Evolutionary conservation across 1,140 invertebrate species (phyloP), one percentile per base, ranked within the genome.

Genomic region (Ips typographus): DNA sequence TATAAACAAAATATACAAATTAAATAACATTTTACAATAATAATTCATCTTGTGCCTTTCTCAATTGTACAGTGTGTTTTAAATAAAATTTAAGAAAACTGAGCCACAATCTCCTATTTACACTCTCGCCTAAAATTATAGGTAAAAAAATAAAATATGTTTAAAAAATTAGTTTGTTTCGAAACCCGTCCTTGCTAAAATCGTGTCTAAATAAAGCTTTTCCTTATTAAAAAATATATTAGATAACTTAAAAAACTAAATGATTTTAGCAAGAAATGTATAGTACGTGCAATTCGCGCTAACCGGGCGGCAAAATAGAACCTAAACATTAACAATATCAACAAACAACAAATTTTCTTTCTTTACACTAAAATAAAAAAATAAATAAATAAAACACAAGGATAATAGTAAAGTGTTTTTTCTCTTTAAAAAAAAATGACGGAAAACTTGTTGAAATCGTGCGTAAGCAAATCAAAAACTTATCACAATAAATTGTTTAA

Each of bases 1-100:
- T 73, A 73, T 73, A 74, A 71, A 75, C 71, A 76, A 75, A 77
- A 75, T 73, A 64, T 77, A 77, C 74, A 75, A 76, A 74, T 77
- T 71, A 72, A 72, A 74, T 74, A 71, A 73, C 72, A 73, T 66
- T 70, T 68, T 71, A 70, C 63, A 72, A 72, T 68, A 71, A 72
- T 65, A 71, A 55, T 62, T 62, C n/a, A n/a, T n/a, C 64, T 67
- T 76, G 71, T 76, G 75, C 70, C 62, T 43, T 72, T 70, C 62
- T 72, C 52, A 22, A 74, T 71, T 72, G 62, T 74, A 74, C 65
- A 75, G 72, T 71, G 71, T n/a, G n/a, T n/a, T n/a, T 39, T 55
- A 72, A 64, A 60, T 73, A 65, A 69, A 67, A 47, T 63, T 59
- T 53, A 68, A 71, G 49, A 73, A 68, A 70, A 61, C 58, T 66